Percentiles rank a stretch among this genome's conserved stretches.
phyloP scores from a whole-genome alignment of 2,113 vertebrate species.

The Pterocles gutturalis region DNA sequence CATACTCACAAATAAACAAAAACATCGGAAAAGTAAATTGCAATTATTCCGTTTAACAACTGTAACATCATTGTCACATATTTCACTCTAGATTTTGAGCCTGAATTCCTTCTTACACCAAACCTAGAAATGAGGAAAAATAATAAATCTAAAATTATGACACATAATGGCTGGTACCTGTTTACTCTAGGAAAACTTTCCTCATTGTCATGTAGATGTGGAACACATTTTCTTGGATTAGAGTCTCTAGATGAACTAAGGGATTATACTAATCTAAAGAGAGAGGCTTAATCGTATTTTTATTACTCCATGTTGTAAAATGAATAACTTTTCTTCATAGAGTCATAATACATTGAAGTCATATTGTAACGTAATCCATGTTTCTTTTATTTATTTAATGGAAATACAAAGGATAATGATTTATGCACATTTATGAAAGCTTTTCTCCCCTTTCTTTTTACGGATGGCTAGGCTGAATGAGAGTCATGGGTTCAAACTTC shows the following conservation, averaged over 20 bases:
- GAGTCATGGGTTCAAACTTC: background rate
- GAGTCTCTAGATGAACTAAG: background rate
- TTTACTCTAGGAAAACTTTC: background rate
- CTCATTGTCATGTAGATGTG: background rate
- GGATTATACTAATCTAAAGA: background rate
- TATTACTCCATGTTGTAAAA: background rate
- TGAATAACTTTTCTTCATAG: background rate
- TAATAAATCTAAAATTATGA: background rate
- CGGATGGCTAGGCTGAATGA: background rate
- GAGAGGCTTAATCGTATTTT: background rate
- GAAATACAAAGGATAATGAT: background rate
- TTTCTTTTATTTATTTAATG: background rate
- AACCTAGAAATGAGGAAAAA: background rate
- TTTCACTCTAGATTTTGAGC: background rate
- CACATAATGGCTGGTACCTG: rapidly evolving
- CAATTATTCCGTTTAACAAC: background rate
- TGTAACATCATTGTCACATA: background rate
- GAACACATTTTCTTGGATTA: background rate
- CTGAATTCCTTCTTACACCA: background rate
- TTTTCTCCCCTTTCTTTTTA: background rate
- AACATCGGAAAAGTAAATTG: background rate
- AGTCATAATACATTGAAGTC: background rate
- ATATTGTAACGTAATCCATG: background rate
- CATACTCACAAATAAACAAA: background rate
- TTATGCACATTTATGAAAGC: background rate